Percentiles rank a stretch among this genome's conserved stretches.
Conservation (phyloP, 2,113 vertebrate genomes). For the Rhea pennata region DNA sequence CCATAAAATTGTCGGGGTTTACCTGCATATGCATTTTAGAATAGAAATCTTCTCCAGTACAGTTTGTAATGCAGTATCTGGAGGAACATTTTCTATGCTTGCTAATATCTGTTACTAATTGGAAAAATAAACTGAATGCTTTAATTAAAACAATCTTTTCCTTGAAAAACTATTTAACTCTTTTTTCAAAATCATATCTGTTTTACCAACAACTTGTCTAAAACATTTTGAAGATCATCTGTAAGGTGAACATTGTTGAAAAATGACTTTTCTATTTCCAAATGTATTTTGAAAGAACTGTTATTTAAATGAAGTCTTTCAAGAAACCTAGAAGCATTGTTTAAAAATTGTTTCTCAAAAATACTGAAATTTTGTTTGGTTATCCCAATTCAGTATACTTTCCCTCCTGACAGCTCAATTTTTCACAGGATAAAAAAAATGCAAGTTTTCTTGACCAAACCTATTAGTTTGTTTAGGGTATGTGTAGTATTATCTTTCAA, state of each 20-base stretch:
- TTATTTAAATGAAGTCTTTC: background rate
- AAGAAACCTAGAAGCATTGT: background rate
- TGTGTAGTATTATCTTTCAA: background rate
- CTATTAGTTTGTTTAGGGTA: background rate
- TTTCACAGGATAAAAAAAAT: too few relatives aligned
- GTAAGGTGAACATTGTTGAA: background rate
- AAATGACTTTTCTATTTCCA: background rate
- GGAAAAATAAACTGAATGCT: background rate
- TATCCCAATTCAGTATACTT: background rate
- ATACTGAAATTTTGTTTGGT: background rate
- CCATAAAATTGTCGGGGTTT: background rate
- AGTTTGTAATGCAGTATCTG: background rate
- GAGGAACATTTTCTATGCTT: background rate
- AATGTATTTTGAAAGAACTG: background rate
- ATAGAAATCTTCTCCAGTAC: background rate
- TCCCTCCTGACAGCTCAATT: background rate
- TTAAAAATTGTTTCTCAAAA: background rate
- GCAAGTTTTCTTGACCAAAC: background rate
- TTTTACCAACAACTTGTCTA: background rate
- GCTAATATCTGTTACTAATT: background rate
- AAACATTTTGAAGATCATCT: background rate
- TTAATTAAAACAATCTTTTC: background rate
- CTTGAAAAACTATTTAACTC: accelerated
- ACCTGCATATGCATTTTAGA: background rate
- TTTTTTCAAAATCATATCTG: background rate